A percentile compares a stretch with the other conserved stretches of the same genome.
Evolutionary conservation across 2,113 vertebrate genomes (phyloP).

Genomic region (Nesogale talazaci): DNA sequence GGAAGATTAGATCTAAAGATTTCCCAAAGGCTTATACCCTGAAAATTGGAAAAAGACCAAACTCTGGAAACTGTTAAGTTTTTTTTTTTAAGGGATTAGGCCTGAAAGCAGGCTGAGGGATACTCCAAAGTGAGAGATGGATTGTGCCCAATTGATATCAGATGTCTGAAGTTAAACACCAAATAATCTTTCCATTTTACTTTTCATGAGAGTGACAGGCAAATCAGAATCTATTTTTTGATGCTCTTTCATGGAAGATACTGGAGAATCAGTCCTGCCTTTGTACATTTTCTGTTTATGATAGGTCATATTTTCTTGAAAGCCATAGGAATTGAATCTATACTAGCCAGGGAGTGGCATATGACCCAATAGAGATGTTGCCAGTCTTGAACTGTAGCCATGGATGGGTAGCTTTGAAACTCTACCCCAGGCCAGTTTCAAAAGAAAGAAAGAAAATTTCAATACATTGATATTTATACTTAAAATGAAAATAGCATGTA

Average conservation of each 20-base stretch:
- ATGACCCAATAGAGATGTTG: conserved; percentile 68
- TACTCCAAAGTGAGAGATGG: conserved; percentile 65
- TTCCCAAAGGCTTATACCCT: conserved; percentile 78
- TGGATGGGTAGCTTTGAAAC: conserved; percentile 42
- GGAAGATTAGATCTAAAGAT: conserved; percentile 77
- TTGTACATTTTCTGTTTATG: conserved; percentile 74
- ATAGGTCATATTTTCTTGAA: conserved; percentile 73
- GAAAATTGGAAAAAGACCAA: conserved; percentile 79
- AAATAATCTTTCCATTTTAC: conserved; percentile 78
- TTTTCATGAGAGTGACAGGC: conserved; percentile 77
- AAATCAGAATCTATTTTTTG: conserved; percentile 80
- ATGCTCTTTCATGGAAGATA: conserved; percentile 69
- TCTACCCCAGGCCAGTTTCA: not conserved
- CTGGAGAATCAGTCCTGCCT: conserved; percentile 61
- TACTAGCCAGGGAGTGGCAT: conserved; percentile 53
- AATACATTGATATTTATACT: conserved; percentile 16
- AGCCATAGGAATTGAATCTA: conserved; percentile 52
- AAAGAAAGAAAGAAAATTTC: not conserved
- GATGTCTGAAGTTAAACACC: conserved; percentile 77
- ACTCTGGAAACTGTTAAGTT: conserved; percentile 78
- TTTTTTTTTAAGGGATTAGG: conserved; percentile 77
- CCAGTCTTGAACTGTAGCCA: too few species aligned
- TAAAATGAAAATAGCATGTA: conserved; percentile 28
- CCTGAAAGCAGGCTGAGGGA: conserved; percentile 74
- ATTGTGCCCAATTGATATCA: conserved; percentile 80